Percentiles rank a stretch among this genome's conserved stretches.
Evolutionary conservation across 2,113 vertebrate genomes (phyloP).

Genomic region (Sisor rabdophorus): DNA sequence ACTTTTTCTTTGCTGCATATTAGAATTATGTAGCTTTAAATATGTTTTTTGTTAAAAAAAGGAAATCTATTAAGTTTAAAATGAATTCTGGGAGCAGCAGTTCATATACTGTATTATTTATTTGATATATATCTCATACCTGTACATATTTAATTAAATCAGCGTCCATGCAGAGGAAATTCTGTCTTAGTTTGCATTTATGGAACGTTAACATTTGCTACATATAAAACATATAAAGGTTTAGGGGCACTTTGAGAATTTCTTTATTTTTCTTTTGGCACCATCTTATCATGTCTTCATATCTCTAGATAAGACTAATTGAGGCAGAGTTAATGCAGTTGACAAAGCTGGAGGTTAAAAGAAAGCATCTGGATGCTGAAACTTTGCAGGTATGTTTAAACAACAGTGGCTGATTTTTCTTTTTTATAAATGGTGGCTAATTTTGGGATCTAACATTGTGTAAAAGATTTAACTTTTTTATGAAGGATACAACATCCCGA

Average conservation of each 20-base stretch:
- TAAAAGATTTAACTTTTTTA: background rate
- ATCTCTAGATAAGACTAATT: conserved; percentile 98
- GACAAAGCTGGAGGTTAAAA: conserved; percentile 98
- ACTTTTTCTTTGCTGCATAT: background rate
- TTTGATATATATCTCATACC: background rate
- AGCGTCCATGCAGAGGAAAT: too few species aligned
- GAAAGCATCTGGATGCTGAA: conserved; percentile 89
- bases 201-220: background rate
- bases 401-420: background rate
- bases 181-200: too few species aligned
- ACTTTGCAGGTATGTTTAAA: conserved; percentile 84
- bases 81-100: background rate
- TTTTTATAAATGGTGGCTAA: too few species aligned
- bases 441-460: background rate
- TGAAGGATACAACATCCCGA: background rate
- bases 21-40: background rate
- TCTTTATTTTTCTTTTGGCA: conserved; percentile 34
- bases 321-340: conserved; percentile 96
- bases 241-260: conserved; percentile 31
- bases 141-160: background rate
- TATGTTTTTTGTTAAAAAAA: background rate
- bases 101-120: too few species aligned
- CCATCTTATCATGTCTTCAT: conserved; percentile 71
- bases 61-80: background rate
- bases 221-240: background rate